Percentiles rank a stretch among this genome's conserved stretches.
Conservation (phyloP, 2,113 vertebrate species). For the Ameiurus melas region DNA sequence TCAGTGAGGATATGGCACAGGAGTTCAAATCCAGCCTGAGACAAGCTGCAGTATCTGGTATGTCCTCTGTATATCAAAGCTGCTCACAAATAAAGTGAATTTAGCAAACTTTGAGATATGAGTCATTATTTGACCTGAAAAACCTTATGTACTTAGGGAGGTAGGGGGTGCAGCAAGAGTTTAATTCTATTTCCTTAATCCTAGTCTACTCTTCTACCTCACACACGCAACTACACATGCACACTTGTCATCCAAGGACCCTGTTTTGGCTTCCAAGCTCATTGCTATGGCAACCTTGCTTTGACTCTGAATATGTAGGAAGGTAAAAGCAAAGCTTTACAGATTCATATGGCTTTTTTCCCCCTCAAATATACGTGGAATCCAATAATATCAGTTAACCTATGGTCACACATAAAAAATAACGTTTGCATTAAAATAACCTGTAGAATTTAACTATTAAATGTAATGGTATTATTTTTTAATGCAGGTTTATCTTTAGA, state of each 20-base stretch:
- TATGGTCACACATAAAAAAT: neutral
- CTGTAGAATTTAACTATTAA: neutral
- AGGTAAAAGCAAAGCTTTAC: constrained; percentile 68
- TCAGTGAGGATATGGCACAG: neutral
- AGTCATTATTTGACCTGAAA: constrained; percentile 31
- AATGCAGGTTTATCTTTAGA: neutral
- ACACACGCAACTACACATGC: constrained; percentile 26
- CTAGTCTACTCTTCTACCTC: constrained; percentile 43
- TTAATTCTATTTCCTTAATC: constrained; percentile 67
- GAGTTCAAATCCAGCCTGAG: neutral
- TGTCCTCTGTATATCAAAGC: neutral
- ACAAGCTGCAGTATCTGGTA: neutral
- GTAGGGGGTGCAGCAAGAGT: constrained; percentile 51
- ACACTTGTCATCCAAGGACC: constrained; percentile 73
- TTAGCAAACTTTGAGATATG: neutral
- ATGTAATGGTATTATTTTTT: neutral
- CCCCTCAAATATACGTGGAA: neutral
- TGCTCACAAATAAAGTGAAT: neutral
- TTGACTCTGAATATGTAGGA: constrained; percentile 77
- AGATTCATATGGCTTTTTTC: constrained; percentile 57
- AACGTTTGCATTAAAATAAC: neutral
- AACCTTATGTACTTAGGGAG: constrained; percentile 49
- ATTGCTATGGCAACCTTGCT: constrained; percentile 78
- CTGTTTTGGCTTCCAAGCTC: constrained; percentile 74
- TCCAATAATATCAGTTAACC: neutral